Evolutionary conservation across 2,797 vertebrate species (phyloP).

Genomic region (Labroides dimidiatus): DNA sequence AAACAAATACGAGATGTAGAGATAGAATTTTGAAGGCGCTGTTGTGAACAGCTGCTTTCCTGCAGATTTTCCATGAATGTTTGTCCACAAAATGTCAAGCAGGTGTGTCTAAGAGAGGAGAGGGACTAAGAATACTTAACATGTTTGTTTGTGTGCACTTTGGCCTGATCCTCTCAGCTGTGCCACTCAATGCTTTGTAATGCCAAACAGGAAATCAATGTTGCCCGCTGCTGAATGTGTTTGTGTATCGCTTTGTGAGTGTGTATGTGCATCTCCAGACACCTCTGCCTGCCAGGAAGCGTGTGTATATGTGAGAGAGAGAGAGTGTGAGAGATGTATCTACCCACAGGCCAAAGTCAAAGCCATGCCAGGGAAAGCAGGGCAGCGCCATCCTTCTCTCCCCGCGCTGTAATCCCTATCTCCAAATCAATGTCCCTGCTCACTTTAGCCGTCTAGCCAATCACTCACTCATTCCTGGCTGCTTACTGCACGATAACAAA

Average conservation of each 20-base stretch:
- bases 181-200: conserved; percentile 67
- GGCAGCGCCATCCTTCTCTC: conserved; percentile 48
- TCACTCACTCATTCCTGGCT: conserved; percentile 44
- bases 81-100: conserved; percentile 33
- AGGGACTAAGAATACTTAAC: conserved; percentile 14
- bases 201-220: conserved; percentile 80
- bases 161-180: conserved; percentile 60
- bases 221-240: conserved; percentile 57
- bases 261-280: conserved; percentile 49
- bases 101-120: conserved; percentile 30
- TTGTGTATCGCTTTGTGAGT: conserved; percentile 28
- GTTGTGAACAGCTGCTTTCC: conserved; percentile 32
- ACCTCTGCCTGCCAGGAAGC: conserved; percentile 60
- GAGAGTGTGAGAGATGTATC: conserved; percentile 21
- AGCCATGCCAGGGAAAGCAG: conserved; percentile 62
- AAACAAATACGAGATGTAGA: conserved; percentile 33
- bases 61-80: conserved; percentile 20
- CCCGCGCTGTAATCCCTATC: conserved; percentile 44
- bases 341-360: conserved; percentile 63
- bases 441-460: conserved; percentile 59
- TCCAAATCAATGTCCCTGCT: conserved; percentile 68
- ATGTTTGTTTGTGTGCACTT: conserved; percentile 59
- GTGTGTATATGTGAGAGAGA: conserved; percentile 8
- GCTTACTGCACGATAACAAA: conserved; percentile 43
- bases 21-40: conserved; percentile 32